Evolutionary conservation across 2,113 vertebrate genomes (phyloP), one percentile per base, ranked within the genome.

Genomic region (Macquaria ambigua): DNA sequence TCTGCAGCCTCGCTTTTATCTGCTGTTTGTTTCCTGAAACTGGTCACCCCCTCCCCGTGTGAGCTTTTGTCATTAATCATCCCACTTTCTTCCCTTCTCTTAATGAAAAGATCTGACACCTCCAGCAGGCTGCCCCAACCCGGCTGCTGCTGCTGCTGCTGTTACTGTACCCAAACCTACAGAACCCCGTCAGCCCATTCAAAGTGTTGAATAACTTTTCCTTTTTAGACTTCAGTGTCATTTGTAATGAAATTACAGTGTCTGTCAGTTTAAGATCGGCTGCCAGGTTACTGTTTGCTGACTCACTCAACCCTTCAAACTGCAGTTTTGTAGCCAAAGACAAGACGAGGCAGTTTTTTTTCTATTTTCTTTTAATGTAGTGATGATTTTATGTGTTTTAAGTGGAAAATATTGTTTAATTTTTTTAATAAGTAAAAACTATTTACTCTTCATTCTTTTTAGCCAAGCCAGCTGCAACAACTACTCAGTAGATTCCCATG

Each of bases 1-100:
- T 74, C 82, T 86, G 53, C 74, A 63, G 77, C 46, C 23, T 71
- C 21, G 3, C 84, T 90, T 90, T 90, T 67, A 90, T 90, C 87
- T 83, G 18, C 80, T 79, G 66, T 79, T 79, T 75, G 77, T 83
- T 90, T 87, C 78, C 89, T 90, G 74, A 56, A 68, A 46, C 58
- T 16, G 63, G 61, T 59, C 28, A 16, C 62, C 18, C 62, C 61
- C 28, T 28, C 20, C 58, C 73, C 48, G 18, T 18, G 56, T 21
- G 75, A 62, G 64, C 84, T 67, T 63, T 87, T 87, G 85, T 90
- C 81, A 81, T 90, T 67, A 72, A 84, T 78, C 70, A 79, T 70
- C 63, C 67, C 50, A 62, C 68, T 87, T 77, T 86, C 75, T 63
- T 77, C 46, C 10, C 20, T 69, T 16, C 53, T 67, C 43, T 48